Percentiles rank a stretch among this genome's conserved stretches.
Evolutionary conservation across 2,113 vertebrate species (phyloP).

Genomic region (Myrmophylax atrothorax): DNA sequence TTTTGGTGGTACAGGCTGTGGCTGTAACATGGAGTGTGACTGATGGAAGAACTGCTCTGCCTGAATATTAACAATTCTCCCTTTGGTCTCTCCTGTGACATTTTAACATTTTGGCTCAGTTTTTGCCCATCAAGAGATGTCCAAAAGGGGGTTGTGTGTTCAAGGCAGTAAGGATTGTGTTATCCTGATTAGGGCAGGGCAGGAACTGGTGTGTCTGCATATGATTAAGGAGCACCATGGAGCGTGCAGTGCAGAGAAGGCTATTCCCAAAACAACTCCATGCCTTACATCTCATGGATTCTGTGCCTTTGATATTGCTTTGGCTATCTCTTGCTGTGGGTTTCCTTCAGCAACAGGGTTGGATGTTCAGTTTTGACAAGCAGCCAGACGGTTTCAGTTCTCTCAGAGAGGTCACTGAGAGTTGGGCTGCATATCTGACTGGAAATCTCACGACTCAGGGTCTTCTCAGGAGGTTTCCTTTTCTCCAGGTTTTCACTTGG

Average conservation of each 20-base stretch:
- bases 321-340: conserved; percentile 39
- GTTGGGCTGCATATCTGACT: conserved; percentile 47
- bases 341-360: conserved; percentile 11
- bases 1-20: background rate
- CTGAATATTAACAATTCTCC: background rate
- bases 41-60: background rate
- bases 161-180: background rate
- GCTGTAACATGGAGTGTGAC: accelerated
- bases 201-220: conserved; percentile 25
- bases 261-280: conserved; percentile 37
- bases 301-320: conserved; percentile 61
- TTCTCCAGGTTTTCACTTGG: conserved; percentile 25
- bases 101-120: background rate
- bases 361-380: conserved; percentile 63
- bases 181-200: background rate
- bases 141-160: background rate
- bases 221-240: background rate
- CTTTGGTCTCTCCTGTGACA: background rate
- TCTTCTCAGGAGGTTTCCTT: conserved; percentile 50
- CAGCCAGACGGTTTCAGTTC: conserved; percentile 24
- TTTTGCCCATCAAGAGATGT: background rate
- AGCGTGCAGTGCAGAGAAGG: conserved; percentile 1
- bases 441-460: conserved; percentile 35
- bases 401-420: conserved; percentile 34
- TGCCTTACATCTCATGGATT: conserved; percentile 5